Conservation (phyloP, 2,888 invertebrate genomes). For the Priapulus caudatus region DNA sequence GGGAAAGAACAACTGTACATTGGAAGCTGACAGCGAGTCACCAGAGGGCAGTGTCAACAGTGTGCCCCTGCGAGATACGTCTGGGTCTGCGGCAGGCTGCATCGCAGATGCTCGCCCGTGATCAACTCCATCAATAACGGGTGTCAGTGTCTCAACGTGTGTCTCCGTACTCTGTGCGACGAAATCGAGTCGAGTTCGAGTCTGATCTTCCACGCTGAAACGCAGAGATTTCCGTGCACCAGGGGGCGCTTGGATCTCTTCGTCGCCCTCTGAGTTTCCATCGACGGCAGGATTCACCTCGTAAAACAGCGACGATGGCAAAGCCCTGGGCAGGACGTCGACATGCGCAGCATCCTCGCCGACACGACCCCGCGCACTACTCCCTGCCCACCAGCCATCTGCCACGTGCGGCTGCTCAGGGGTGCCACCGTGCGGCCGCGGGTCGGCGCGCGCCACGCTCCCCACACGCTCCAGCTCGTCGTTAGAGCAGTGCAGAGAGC, state of each 20-base stretch:
- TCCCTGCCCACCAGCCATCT: too few relatives aligned
- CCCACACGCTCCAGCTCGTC: conserved; percentile 30
- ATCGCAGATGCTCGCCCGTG: too few relatives aligned
- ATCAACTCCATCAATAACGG: too few relatives aligned
- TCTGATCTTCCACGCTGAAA: not conserved
- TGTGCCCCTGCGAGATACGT: too few relatives aligned
- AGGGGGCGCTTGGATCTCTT: not conserved
- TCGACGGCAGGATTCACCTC: not conserved
- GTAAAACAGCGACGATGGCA: not conserved
- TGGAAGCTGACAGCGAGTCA: too few relatives aligned
- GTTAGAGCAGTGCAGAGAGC: conserved; percentile 31
- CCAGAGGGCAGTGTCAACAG: too few relatives aligned
- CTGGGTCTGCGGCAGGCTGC: not conserved
- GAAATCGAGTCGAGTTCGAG: not conserved
- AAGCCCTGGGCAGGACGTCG: not conserved
- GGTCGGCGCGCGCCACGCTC: conserved; percentile 6
- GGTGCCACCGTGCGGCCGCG: not conserved
- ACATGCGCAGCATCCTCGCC: not conserved
- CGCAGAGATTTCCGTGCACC: not conserved
- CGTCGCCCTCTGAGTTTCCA: not conserved
- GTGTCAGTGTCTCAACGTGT: not conserved
- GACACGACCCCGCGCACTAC: too few relatives aligned
- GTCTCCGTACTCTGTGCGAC: not conserved
- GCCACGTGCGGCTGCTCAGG: not conserved
- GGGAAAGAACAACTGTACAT: too few relatives aligned